Base-by-base conservation (phyloP, 2,797 vertebrate genomes). In the Steatocranus sp. region DNA sequence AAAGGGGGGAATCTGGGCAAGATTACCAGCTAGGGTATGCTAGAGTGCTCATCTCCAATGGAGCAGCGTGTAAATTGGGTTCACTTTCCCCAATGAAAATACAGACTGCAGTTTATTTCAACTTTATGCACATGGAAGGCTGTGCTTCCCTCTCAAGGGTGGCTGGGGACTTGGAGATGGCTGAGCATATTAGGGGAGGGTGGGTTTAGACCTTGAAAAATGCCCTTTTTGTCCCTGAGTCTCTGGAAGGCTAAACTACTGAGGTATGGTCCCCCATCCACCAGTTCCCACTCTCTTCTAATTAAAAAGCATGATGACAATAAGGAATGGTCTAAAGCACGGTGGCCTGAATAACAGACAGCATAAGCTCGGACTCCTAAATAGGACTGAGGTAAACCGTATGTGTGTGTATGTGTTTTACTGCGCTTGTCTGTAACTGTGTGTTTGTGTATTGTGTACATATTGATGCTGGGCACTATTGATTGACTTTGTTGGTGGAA, bases 1-100 rank as follows among this genome's bases (percentile, higher is more conserved):
- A 96, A 95, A 95, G 94, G 93, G 93, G 91, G 94, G 92, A 95
- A 95, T 95, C 92, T 94, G 95, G 92, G 93, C 88, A 88, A 95
- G 95, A 96, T 96, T 96, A 96, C 94, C 88, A 93, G 94, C 94
- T 91, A 92, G 94, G 94, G 91, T 93, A 94, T 91, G 93, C 90
- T 90, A 92, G 91, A 95, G 92, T 89, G 92, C 94, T 94, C 95
- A 94, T 96, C 94, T 95, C 94, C 94, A 96, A 95, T 94, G 92
- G 91, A 94, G 94, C 94, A 93, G 93, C 85, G 92, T 96, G 91
- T 91, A 96, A 96, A 96, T 95, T 96, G 95, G 95, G 95, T 96
- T 96, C 94, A 95, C 94, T 96, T 95, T 94, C 92, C 93, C 93
- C 94, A 95, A 93, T 96, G 94, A 96, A 95, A 96, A 95, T 93